Evolutionary conservation across 1,140 invertebrate species (phyloP), one percentile per base, ranked within the genome.

Genomic region (Macrosteles quadrilineatus): DNA sequence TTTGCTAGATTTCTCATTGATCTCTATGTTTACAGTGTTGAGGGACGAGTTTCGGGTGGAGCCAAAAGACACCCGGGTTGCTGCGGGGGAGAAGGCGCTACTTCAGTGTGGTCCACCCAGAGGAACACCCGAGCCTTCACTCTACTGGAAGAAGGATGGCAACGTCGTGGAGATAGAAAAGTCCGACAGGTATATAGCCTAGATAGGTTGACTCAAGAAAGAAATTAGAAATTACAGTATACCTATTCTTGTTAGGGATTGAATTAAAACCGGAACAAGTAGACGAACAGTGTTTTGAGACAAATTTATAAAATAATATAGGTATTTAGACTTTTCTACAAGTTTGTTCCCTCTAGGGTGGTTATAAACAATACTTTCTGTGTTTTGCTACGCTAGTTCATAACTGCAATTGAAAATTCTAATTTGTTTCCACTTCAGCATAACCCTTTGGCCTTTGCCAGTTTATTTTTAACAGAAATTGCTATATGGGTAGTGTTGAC

Each of bases 111-210:
- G 90, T 45, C 90, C 96, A 50, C 97, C 96, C 19, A 89, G 90
- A 81, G 96, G 96, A 45, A 90, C 93, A 79, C 96, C 97, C 1
- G 94, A 97, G 78, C 96, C 96, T 2, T 90, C 87, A 19, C 85
- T 98, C n/a, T 85, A 89, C 73, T 98, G 96, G 95, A 90, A 90
- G 75, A 96, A 92, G 83, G 91, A 96, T 78, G 90, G 88, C n/a
- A 85, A 91, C 70, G 81, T 80, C 17, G 79, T 93, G 73, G 88
- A 90, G 75, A 83, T 91, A 71, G 87, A 87, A 74, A 82, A 21
- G 75, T 81, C 50, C 75, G 82, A 31, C 75, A 80, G 75, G 74
- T 77, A 36, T 80, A 74, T 73, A 76, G 63, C 66, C 29, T 21
- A 1, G 25, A 14, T 25, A 25, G 17, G 55, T 12, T 63, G 21